Conservation (phyloP, 2,113 vertebrate genomes). For the Clarias batrachus region DNA sequence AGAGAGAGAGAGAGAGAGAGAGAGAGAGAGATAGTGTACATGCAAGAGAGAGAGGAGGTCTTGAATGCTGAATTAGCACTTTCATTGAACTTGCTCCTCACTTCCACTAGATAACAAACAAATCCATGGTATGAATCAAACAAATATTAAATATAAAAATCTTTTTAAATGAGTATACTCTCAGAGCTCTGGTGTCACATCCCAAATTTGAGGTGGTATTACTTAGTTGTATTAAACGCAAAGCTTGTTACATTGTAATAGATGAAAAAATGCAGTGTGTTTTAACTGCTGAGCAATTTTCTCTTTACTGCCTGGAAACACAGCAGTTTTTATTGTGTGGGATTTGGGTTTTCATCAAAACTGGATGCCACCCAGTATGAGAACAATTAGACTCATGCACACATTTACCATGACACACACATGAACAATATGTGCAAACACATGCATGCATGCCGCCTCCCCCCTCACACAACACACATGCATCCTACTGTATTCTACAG, state of each 20-base stretch:
- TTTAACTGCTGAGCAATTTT: slow-evolving; percentile 44
- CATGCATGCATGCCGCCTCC: not conserved
- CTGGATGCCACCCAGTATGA: slow-evolving; percentile 51
- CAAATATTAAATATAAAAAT: slow-evolving; percentile 1
- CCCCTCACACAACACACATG: not conserved
- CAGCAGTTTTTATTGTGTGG: slow-evolving; percentile 45
- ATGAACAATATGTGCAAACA: not conserved
- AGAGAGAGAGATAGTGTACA: not conserved
- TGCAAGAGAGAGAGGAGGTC: not conserved
- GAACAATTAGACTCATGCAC: slow-evolving; percentile 23
- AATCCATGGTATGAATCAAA: slow-evolving; percentile 36
- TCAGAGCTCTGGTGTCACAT: not conserved
- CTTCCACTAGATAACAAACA: slow-evolving; percentile 21
- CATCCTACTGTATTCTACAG: no score
- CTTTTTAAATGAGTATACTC: not conserved
- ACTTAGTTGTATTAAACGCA: not conserved
- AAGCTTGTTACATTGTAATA: not conserved
- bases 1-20: not conserved
- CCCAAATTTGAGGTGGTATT: not conserved
- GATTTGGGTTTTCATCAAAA: slow-evolving; percentile 43
- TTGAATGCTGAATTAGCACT: slow-evolving; percentile 51
- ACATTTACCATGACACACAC: slow-evolving; percentile 15
- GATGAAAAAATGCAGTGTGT: not conserved
- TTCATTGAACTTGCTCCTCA: slow-evolving; percentile 38
- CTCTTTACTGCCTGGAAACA: slow-evolving; percentile 38